Percentiles rank a stretch among this genome's conserved stretches.
These are phyloP conservation scores for Microtus pennsylvanicus DNA, from an alignment of 2,113 vertebrate genomes.

Conservation along the genomic window DNA sequence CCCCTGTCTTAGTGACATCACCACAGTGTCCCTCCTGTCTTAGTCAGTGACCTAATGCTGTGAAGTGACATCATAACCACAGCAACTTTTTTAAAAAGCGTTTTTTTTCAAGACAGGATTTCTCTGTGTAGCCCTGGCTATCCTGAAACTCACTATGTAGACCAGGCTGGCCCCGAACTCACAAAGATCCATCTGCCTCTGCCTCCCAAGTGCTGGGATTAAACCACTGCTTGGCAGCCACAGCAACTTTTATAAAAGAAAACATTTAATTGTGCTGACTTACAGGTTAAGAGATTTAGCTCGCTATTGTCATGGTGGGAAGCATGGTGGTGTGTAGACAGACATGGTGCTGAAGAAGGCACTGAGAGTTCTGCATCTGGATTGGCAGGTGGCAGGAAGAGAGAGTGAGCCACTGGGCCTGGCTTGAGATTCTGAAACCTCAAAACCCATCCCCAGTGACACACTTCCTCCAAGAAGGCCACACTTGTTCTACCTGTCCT, in stretches of 20 bases:
- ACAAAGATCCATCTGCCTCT: too few relatives aligned
- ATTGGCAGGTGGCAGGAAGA: not conserved
- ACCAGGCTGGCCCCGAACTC: too few relatives aligned
- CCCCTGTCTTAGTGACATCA: too few relatives aligned
- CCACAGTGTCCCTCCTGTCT: too few relatives aligned
- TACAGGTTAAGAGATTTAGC: not conserved
- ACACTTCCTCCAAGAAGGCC: not conserved
- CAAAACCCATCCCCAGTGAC: not conserved
- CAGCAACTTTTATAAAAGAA: not conserved
- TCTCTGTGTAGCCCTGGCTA: too few relatives aligned
- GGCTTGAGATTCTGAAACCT: not conserved
- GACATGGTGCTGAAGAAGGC: not conserved
- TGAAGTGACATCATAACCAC: not conserved
- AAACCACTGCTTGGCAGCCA: too few relatives aligned
- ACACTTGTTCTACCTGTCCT: not conserved
- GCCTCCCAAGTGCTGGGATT: too few relatives aligned
- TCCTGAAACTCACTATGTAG: too few relatives aligned
- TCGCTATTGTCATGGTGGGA: not conserved
- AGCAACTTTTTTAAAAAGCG: not conserved
- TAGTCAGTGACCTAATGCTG: not conserved
- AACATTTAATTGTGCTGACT: not conserved
- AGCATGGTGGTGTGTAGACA: too few relatives aligned
- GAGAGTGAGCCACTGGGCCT: not conserved
- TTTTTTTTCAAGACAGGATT: too few relatives aligned
- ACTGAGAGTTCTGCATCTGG: not conserved